These are phyloP conservation scores for Nothobranchius kuhntae DNA, from an alignment of 2,113 vertebrate species.

Conservation along the genomic window DNA sequence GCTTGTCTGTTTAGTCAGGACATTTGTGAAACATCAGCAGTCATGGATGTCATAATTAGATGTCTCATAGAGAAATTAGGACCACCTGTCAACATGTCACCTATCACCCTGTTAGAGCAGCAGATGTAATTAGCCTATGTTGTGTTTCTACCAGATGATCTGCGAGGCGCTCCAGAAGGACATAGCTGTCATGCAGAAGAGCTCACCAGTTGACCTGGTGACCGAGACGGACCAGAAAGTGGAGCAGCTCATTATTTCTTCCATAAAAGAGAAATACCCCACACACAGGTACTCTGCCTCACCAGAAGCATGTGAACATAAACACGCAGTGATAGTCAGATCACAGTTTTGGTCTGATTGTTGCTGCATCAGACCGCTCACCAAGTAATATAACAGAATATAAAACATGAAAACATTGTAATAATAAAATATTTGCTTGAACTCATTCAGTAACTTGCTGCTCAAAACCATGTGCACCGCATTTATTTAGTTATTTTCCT, in stretches of 20 bases:
- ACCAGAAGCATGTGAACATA: neutral
- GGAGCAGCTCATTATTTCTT: conserved; percentile 89
- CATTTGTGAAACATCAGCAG: neutral
- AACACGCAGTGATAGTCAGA: no score
- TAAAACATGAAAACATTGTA: no score
- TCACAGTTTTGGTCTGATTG: no score
- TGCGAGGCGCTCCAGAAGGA: conserved; percentile 86
- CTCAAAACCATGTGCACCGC: no score
- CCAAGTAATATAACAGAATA: no score
- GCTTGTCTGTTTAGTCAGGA: neutral
- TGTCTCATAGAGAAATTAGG: neutral
- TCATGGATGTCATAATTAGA: neutral
- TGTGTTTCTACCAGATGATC: conserved; percentile 80
- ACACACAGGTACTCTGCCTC: conserved; percentile 85
- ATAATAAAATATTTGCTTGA: no score
- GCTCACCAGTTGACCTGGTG: conserved; percentile 92
- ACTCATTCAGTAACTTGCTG: no score
- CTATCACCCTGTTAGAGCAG: conserved; percentile 14
- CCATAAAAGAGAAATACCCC: conserved; percentile 89
- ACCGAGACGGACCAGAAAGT: conserved; percentile 95
- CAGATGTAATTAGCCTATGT: conserved; percentile 31
- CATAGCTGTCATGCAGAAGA: conserved; percentile 90
- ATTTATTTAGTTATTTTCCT: no score
- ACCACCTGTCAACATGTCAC: neutral
- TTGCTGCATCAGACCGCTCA: no score